Base-by-base conservation (phyloP, 2,113 vertebrate species). In the Sinocyclocheilus anshuiensis region DNA sequence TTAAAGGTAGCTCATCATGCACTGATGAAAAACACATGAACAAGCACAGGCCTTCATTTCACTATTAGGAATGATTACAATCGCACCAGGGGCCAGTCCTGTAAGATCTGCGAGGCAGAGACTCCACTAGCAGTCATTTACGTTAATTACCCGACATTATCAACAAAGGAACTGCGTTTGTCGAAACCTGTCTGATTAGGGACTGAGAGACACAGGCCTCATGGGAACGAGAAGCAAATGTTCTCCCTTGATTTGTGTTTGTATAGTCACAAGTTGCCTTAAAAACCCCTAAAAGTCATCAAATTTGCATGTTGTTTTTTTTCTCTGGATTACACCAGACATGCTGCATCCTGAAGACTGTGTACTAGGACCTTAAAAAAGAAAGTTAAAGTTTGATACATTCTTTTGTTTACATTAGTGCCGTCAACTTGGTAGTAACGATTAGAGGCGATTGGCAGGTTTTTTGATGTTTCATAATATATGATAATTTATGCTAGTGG, bases 51-150 rank as follows among this genome's bases (percentile, higher is more conserved):
- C 89, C 89, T 93, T 94, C 92, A 94, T 95, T 95, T 95, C 61
- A 89, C 94, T 94, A 93, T 92, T 93, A 93, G 89, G 85, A 91
- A 89, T 93, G 95, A 95, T 95, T 95, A 92, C 89, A 94, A 80
- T 92, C 93, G 92, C 87, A 87, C 92, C 89, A 93, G 91, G 89
- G 91, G 89, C 93, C 94, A 93, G 90, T 91, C 92, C 89, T 92
- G 77, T 55, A 89, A 93, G 91, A 92, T 69, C 67, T 84, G 42
- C 29, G 5, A 55, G 53, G 53, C 16, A 55, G 53, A 55, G 53
- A 55, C 53, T 55, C 53, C 53, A 92, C 86, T 89, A 91, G 91
- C 93, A 94, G 92, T 94, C 94, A 92, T 94, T 92, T 92, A 93
- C 92, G 87, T 92, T 95, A 94, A 93, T 93, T 94, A 89, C 93